Percentiles rank a stretch among this genome's conserved stretches.
phyloP scores from a whole-genome alignment of 1,140 invertebrate species.

The Manduca sexta region DNA sequence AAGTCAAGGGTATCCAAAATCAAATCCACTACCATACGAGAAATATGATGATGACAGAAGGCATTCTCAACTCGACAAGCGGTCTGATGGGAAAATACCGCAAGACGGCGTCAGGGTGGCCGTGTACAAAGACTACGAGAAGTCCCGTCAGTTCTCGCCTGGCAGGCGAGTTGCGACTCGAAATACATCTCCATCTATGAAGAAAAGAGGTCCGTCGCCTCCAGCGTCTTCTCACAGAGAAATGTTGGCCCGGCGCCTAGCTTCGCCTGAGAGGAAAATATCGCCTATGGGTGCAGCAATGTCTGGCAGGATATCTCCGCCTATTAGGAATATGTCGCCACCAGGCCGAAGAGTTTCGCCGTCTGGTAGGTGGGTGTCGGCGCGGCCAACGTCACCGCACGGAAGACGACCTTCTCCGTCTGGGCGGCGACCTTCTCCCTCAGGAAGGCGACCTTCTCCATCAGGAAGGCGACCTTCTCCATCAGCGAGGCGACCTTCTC shows the following conservation, averaged over 20 bases:
- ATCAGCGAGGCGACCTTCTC: slow-evolving; percentile 2
- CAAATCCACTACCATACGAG: not conserved
- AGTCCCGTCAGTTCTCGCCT: slow-evolving; percentile 11
- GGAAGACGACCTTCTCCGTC: not conserved
- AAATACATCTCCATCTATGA: too few species aligned
- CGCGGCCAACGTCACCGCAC: not conserved
- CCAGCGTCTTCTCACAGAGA: too few species aligned
- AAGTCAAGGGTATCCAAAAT: slow-evolving; percentile 2
- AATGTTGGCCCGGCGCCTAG: too few species aligned
- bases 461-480: slow-evolving; percentile 7
- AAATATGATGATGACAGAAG: slow-evolving; percentile 19
- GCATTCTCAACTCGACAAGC: slow-evolving; percentile 7
- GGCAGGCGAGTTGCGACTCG: not conserved
- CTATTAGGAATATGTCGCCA: too few species aligned
- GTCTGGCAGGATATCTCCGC: too few species aligned
- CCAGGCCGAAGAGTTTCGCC: too few species aligned
- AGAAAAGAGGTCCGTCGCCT: too few species aligned
- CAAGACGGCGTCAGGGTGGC: slow-evolving; percentile 3
- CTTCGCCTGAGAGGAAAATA: too few species aligned
- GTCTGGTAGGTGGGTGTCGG: too few species aligned
- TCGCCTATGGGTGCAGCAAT: too few species aligned
- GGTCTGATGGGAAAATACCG: not conserved
- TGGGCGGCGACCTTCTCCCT: not conserved
- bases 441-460: not conserved
- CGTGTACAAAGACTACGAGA: slow-evolving; percentile 19